phyloP scores from a whole-genome alignment of 2,888 invertebrate species.

The Elgonia sp. region DNA sequence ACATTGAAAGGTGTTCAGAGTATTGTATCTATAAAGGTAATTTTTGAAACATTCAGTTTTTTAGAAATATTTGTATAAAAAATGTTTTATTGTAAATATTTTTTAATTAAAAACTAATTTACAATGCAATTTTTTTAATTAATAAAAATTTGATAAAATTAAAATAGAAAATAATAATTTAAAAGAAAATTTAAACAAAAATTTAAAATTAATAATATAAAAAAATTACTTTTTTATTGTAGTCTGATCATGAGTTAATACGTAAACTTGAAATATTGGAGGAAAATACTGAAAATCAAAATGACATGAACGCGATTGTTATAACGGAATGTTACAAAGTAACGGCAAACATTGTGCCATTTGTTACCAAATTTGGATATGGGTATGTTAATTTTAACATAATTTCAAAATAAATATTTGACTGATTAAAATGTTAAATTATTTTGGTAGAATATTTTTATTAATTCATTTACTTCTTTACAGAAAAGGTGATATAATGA shows the following conservation, averaged over 20 bases:
- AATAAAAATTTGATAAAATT: not conserved
- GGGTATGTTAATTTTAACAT: conserved; percentile 85
- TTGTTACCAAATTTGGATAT: conserved; percentile 89
- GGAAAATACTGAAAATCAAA: conserved; percentile 80
- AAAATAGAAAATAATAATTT: not conserved
- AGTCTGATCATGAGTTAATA: conserved; percentile 88
- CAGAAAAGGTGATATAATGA: conserved; percentile 90
- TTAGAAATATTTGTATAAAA: no score
- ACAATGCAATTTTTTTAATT: no score
- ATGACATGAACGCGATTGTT: conserved; percentile 86
- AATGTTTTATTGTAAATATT: no score
- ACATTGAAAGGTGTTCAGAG: conserved; percentile 94
- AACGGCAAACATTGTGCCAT: conserved; percentile 89
- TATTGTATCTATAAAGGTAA: conserved; percentile 90
- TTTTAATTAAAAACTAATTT: no score
- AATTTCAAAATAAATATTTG: not conserved
- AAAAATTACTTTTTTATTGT: conserved; percentile 15
- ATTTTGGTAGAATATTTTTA: not conserved
- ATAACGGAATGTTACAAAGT: conserved; percentile 91
- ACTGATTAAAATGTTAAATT: no score
- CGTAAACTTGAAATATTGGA: conserved; percentile 87
- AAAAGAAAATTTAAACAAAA: not conserved
- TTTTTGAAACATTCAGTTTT: no score
- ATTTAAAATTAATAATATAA: conserved; percentile 68
- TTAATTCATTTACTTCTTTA: conserved; percentile 77